These are phyloP conservation scores for Pseudopodoces humilis DNA, from an alignment of 2,113 vertebrate genomes.

Conservation along the genomic window DNA sequence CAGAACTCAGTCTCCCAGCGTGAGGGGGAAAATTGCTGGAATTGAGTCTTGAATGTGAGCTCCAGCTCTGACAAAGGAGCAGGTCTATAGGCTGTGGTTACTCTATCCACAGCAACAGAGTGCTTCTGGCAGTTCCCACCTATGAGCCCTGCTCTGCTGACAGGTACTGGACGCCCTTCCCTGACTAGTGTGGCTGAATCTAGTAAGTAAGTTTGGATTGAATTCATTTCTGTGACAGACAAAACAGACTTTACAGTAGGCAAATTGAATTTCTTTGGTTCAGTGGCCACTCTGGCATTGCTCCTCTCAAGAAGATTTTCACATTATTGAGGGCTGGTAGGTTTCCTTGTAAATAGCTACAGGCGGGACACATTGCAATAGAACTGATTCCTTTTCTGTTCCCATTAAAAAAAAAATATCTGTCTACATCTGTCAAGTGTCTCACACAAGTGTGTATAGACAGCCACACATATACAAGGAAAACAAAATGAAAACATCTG, in stretches of 20 bases:
- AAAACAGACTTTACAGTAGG: slow-evolving; percentile 75
- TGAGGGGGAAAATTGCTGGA: background rate
- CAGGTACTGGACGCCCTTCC: slow-evolving; percentile 11
- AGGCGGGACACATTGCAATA: background rate
- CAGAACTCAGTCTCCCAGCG: background rate
- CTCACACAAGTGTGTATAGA: background rate
- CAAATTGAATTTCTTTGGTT: slow-evolving; percentile 81
- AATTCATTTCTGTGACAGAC: slow-evolving; percentile 73
- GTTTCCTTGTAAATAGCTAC: slow-evolving; percentile 67
- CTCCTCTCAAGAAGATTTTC: slow-evolving; percentile 68
- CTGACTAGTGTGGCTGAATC: slow-evolving; percentile 54
- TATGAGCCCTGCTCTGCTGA: background rate
- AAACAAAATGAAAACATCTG: slow-evolving; percentile 11
- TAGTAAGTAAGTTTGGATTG: slow-evolving; percentile 72
- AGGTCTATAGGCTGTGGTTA: background rate
- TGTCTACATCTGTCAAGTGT: background rate
- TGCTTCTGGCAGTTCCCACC: slow-evolving; percentile 11
- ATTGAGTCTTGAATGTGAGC: background rate
- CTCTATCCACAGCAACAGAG: too few relatives aligned
- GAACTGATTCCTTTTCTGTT: background rate
- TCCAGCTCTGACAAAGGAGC: background rate
- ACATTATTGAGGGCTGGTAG: slow-evolving; percentile 63
- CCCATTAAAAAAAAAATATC: background rate
- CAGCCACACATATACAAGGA: background rate
- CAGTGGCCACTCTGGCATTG: slow-evolving; percentile 57